Base-by-base conservation (phyloP, 2,113 vertebrate species). In the Oryzias woworae region DNA sequence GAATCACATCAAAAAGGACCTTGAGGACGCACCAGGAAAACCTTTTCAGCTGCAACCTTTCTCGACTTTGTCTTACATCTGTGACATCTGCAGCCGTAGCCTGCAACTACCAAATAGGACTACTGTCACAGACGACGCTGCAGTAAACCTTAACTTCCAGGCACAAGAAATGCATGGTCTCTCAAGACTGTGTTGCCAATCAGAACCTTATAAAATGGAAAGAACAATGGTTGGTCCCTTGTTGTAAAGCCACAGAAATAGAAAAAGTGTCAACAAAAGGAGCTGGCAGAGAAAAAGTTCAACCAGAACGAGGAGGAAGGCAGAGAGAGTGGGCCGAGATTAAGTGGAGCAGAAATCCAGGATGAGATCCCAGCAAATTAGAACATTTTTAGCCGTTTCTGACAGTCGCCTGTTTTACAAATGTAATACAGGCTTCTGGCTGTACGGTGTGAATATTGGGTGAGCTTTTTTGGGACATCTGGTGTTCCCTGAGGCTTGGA, bases 381-480 rank as follows among this genome's bases (percentile, higher is more conserved):
- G 59, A 78, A 69, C 85, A 79, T 76, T 81, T 84, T 62, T 72
- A 77, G 64, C 47, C 2, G 43, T 70, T 52, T 45, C 65, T 81
- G 45, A 80, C 69, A 77, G 69, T 57, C 60, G 53, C 77, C 71
- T 78, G 72, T 67, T 64, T 84, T 70, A 64, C 63, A 75, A 78
- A 55, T 7, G n/a, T 50, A 72, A 83, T 50, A 55, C 43, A 48
- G 52, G 71, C 71, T 68, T 48, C 28, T 23, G 46, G 82, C 69
- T 58, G 28, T 77, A 52, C 70, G 54, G 1, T n/a, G 42, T 66
- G 63, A 70, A 79, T 77, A 82, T 62, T 64, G 43, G 83, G 75
- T 57, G 76, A 72, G 72, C 75, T 77, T 78, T 70, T 57, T 47
- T 53, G 77, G 75, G 73, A 84, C 78, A 83, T 84, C 77, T 79